These are phyloP conservation scores for Notiomystis cincta DNA, from an alignment of 2,113 vertebrate genomes.

Conservation along the genomic window DNA sequence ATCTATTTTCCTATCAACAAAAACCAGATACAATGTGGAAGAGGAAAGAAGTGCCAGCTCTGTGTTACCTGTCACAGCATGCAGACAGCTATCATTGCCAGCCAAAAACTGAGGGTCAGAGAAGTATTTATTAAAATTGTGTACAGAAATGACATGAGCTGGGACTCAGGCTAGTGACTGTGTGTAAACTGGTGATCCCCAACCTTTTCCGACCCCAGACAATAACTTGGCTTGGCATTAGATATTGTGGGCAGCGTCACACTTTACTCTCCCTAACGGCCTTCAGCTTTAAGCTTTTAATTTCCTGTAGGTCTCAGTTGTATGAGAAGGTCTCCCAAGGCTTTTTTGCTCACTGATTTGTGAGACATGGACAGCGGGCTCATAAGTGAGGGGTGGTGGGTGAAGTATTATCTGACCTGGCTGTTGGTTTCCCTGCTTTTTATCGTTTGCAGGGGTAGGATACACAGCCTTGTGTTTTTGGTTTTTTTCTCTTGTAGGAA, in stretches of 20 bases:
- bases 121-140: not conserved
- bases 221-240: not conserved
- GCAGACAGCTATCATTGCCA: not conserved
- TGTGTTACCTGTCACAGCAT: not conserved
- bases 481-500: not conserved
- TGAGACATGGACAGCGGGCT: not conserved
- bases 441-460: not conserved
- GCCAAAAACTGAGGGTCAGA: not conserved
- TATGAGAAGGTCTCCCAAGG: not conserved
- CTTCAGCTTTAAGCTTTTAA: slow-evolving; percentile 1
- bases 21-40: not conserved
- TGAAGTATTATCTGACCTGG: not conserved
- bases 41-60: not conserved
- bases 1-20: not conserved
- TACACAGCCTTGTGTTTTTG: not conserved
- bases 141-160: not conserved
- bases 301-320: slow-evolving; percentile 7
- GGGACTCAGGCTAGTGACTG: not conserved
- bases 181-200: not conserved
- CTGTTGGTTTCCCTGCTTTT: not conserved
- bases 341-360: not conserved
- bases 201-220: not conserved
- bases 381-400: not conserved
- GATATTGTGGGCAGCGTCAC: not conserved
- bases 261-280: not conserved